Evolutionary conservation across 2,113 vertebrate species (phyloP).

Genomic region (Brachyhypopomus occidentalis): DNA sequence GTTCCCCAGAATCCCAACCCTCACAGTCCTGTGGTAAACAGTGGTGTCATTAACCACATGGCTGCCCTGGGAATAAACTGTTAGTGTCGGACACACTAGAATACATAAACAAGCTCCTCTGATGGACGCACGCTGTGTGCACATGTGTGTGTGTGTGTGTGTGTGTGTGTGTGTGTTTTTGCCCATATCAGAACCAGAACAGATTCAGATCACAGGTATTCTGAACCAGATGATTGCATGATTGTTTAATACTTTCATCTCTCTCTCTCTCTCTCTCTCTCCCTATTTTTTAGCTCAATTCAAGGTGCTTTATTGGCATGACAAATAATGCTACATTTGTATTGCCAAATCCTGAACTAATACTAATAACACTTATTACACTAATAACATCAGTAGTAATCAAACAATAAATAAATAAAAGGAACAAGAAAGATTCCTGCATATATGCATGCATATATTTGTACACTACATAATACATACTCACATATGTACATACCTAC

Average conservation of each 20-base stretch:
- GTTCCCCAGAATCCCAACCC: slow-evolving; percentile 21
- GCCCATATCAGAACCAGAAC: slow-evolving; percentile 14
- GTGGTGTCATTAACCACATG: slow-evolving; percentile 72
- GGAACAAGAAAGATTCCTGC: no score
- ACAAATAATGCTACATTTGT: no score
- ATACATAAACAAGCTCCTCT: slow-evolving; percentile 72
- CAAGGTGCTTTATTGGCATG: no score
- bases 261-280: slow-evolving; percentile 5
- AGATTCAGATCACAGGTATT: slow-evolving; percentile 11
- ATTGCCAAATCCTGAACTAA: no score
- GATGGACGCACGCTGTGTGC: slow-evolving; percentile 39
- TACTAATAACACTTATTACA: no score
- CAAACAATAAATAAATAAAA: no score
- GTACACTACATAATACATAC: no score
- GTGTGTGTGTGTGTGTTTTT: slow-evolving; percentile 25
- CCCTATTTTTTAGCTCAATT: neutral
- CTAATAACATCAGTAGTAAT: no score
- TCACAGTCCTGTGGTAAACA: slow-evolving; percentile 75
- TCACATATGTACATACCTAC: no score
- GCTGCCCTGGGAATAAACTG: slow-evolving; percentile 74
- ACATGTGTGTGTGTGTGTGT: neutral
- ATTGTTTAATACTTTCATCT: slow-evolving; percentile 15
- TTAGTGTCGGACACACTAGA: slow-evolving; percentile 70
- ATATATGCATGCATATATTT: no score
- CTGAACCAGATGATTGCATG: slow-evolving; percentile 39